These are phyloP conservation scores for Rhopalosiphum nymphaeae DNA, from an alignment of 2,888 invertebrate genomes.

Conservation along the genomic window DNA sequence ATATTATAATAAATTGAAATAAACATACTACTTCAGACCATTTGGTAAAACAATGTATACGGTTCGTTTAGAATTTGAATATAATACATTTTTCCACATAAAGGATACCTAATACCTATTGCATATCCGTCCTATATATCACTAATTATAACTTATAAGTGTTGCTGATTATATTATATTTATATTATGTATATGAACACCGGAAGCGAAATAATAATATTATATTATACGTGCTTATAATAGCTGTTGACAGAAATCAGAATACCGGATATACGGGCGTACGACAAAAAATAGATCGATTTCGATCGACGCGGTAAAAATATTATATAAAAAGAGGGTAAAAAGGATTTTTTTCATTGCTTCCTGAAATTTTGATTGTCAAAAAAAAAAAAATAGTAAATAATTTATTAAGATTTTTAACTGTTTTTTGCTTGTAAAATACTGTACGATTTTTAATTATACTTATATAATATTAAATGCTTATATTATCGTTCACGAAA, in stretches of 20 bases:
- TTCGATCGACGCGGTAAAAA: background rate
- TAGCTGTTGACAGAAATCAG: background rate
- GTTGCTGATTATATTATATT: background rate
- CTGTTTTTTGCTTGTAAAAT: background rate
- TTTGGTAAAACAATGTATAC: background rate
- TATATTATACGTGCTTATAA: background rate
- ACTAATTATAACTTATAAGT: background rate
- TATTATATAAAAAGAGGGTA: background rate
- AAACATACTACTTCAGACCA: background rate
- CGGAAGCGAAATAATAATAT: constrained; percentile 12
- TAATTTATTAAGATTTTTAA: background rate
- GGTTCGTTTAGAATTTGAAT: background rate
- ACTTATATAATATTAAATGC: background rate
- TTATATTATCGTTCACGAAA: background rate
- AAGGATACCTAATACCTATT: background rate
- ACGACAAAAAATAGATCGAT: background rate
- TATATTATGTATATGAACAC: background rate
- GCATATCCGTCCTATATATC: background rate
- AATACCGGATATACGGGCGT: background rate
- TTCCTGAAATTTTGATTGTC: background rate
- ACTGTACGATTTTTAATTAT: background rate
- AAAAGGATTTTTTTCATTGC: background rate
- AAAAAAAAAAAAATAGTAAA: background rate
- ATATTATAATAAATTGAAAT: background rate
- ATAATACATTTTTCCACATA: background rate